Base-by-base conservation (phyloP, 2,113 vertebrate genomes). In the Misgurnus anguillicaudatus region DNA sequence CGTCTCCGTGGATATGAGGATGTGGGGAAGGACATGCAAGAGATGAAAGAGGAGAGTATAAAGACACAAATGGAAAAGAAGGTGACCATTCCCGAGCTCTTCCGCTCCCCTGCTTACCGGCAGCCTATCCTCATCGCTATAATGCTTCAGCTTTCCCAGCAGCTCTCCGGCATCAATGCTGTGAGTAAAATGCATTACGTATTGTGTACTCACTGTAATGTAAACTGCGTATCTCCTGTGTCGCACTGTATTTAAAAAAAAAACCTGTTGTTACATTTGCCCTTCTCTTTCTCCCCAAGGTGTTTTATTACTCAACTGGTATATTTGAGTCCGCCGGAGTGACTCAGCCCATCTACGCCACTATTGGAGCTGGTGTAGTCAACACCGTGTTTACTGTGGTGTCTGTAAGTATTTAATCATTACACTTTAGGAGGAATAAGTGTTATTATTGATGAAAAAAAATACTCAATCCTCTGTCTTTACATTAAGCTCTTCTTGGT, bases 91-190 rank as follows among this genome's bases (percentile, higher is more conserved):
- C 69, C 77, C 0, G 95, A 99, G 81, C 94, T 99, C 0, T 98
- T 99, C 88, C 93, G 93, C 14, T 89, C 88, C 0, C 73, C 91
- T 0, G 83, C 17, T 53, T 97, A 98, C 66, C 91, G 91, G 0
- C 96, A 99, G 84, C 95, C 97, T 0, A 93, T 99, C 9, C 85
- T 97, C 62, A 91, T 99, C 6, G 93, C 98, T 65, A 51, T 99
- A 38, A 90, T 96, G 83, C 92, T 99, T 41, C 98, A 99, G 82
- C 95, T 99, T 4, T 98, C 97, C 3, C 98, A 99, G 82, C 98
- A 99, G 87, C 93, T 99, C 48, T 99, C 97, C 0, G 98, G 98
- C 16, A 99, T 99, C 88, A 99, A 99, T 14, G 97, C 97, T 5
- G 97, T 99, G 87, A 94, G 97, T 93, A 68, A 60, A 38, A 45